Percentiles rank a stretch among this genome's conserved stretches.
phyloP scores from a whole-genome alignment of 2,113 vertebrate species.

The Setophaga kirtlandii region DNA sequence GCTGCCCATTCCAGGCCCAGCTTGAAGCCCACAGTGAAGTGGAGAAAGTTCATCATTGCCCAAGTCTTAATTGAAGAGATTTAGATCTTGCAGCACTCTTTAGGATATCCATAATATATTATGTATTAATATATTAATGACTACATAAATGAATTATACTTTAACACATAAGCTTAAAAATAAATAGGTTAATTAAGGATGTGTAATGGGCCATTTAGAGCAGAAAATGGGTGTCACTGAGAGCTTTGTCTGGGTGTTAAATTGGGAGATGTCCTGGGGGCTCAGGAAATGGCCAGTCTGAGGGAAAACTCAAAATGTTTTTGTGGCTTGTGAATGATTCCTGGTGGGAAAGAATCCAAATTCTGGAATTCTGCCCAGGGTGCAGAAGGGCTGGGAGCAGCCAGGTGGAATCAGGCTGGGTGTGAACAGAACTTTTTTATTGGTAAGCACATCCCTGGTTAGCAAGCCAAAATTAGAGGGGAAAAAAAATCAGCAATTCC shows the following conservation, averaged over 20 bases:
- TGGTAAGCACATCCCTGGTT: not conserved
- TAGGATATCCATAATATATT: not conserved
- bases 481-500: not conserved
- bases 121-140: not conserved
- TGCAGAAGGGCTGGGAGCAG: not conserved
- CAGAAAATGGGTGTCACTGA: not conserved
- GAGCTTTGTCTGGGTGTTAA: not conserved
- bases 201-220: not conserved
- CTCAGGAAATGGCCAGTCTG: not conserved
- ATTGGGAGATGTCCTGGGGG: not conserved
- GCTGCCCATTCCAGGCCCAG: not conserved
- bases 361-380: accelerated
- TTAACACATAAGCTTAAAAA: not conserved
- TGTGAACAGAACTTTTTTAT: not conserved
- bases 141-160: not conserved
- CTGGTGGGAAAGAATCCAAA: not conserved
- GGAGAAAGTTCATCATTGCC: not conserved
- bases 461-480: not conserved
- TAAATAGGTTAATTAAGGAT: not conserved
- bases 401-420: accelerated
- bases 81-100: not conserved
- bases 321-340: not conserved
- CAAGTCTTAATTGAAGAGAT: not conserved
- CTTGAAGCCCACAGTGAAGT: not conserved
- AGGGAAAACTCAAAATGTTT: not conserved